These are phyloP conservation scores for Mobula hypostoma DNA, from an alignment of 2,113 vertebrate genomes.

Conservation along the genomic window DNA sequence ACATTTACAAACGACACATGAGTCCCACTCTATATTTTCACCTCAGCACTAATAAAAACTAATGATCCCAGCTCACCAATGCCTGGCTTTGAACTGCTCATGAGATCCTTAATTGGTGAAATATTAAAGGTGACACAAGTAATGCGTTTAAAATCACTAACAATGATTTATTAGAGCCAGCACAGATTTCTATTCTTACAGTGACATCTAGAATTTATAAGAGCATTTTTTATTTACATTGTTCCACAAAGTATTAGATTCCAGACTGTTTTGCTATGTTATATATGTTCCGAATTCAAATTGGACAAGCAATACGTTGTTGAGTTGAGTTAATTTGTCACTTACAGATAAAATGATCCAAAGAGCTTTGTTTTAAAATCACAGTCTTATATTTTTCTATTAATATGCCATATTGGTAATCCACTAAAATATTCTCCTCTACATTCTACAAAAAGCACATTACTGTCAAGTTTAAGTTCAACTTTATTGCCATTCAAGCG, in stretches of 20 bases:
- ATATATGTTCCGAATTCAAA: background rate
- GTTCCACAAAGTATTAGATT: background rate
- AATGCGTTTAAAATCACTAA: constrained; percentile 22
- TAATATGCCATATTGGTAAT: background rate
- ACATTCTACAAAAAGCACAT: background rate
- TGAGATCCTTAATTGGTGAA: constrained; percentile 35
- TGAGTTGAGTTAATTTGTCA: background rate
- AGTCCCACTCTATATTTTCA: constrained; percentile 17
- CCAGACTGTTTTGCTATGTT: background rate
- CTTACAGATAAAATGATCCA: background rate
- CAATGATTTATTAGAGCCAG: constrained; percentile 29
- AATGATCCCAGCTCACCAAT: background rate
- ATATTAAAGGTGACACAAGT: constrained; percentile 29
- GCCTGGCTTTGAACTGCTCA: background rate
- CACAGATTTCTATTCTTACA: constrained; percentile 12
- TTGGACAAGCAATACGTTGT: too few species aligned
- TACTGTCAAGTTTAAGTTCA: too few species aligned
- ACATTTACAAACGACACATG: background rate
- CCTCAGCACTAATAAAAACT: constrained; percentile 22
- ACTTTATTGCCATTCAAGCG: too few species aligned
- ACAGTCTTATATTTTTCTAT: background rate
- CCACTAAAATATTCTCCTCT: background rate
- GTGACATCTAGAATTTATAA: background rate
- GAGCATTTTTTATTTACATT: constrained; percentile 19
- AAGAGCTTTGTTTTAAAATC: background rate